These are phyloP conservation scores for Lacerta agilis DNA, from an alignment of 2,797 vertebrate genomes.

Conservation along the genomic window DNA sequence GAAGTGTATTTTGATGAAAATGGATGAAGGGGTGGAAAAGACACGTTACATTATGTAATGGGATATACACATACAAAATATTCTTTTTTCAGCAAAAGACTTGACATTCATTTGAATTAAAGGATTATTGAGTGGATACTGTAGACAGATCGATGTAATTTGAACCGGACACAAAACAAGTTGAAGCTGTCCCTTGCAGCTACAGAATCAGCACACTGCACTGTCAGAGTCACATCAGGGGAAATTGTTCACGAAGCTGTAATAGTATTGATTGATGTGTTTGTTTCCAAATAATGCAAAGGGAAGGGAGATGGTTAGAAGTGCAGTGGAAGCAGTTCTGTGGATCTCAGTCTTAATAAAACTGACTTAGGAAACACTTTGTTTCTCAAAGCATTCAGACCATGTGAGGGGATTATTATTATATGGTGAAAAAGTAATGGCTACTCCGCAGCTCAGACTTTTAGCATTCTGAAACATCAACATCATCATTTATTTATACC, in stretches of 20 bases:
- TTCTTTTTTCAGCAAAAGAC: slow-evolving; percentile 10
- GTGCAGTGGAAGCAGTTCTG: neutral
- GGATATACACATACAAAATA: neutral
- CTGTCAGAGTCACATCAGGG: slow-evolving; percentile 59
- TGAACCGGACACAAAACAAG: slow-evolving; percentile 36
- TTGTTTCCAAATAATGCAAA: slow-evolving; percentile 8
- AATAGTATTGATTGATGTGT: slow-evolving; percentile 8
- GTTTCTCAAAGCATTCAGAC: neutral
- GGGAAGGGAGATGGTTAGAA: neutral
- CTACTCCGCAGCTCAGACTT: neutral
- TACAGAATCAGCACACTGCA: slow-evolving; percentile 3
- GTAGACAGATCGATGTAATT: slow-evolving; percentile 59
- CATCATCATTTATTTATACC: too few species aligned
- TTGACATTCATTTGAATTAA: slow-evolving; percentile 37
- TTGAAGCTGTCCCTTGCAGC: slow-evolving; percentile 22
- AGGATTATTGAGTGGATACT: slow-evolving; percentile 64
- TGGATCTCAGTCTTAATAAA: slow-evolving; percentile 13
- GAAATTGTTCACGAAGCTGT: slow-evolving; percentile 48
- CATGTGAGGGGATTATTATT: neutral
- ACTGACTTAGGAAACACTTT: neutral
- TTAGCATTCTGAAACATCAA: neutral
- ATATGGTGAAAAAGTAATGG: neutral
- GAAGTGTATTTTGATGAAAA: slow-evolving; percentile 2
- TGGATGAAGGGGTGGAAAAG: neutral
- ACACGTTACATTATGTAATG: neutral